Evolutionary conservation across 2,888 invertebrate genomes (phyloP), one percentile per base, ranked within the genome.

Genomic region (Isotomurus palustris): DNA sequence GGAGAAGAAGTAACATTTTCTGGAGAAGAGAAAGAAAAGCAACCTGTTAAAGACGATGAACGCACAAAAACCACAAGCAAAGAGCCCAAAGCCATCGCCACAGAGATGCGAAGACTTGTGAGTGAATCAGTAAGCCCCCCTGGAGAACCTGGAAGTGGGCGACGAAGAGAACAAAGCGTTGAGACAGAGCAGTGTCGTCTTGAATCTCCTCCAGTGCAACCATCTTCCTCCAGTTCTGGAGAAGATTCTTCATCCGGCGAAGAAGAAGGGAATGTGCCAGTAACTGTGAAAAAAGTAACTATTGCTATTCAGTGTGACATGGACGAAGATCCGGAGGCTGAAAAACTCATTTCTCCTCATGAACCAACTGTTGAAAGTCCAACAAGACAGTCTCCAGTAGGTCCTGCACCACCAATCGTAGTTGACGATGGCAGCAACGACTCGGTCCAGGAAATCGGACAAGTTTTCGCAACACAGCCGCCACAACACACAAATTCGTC

Each of bases 241-340:
- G 10, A 12, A 8, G 43, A 22, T 17, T 17, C 17, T 22, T 50
- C 50, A 25, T 50, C 49, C 17, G 21, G 21, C 8, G 32, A 38
- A 25, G 50, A 50, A 36, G 58, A 56, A n/a, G 58, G 57, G 17
- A 56, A 60, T 3, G 49, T 50, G 12, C 19, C 35, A 25, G 41
- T 49, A 21, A 38, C 64, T 10, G 49, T 44, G 10, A 53, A 51
- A 36, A 69, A 65, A 51, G 53, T 55, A 8, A 52, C 56, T 14
- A 68, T 70, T 35, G 65, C 68, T 2, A 64, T 63, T 36, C 70
- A 70, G 56, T 67, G 68, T 8, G 70, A 70, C 41, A 65, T 70
- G 67, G 70, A 70, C 40, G 45, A 53, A 5, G 70, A 69, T 38
- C 6, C 41, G 8, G 19, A 21, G 12, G 10, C 41, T 10, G 38